Evolutionary conservation across 2,113 vertebrate species (phyloP), one percentile per base, ranked within the genome.

Genomic region (Fregata magnificens): DNA sequence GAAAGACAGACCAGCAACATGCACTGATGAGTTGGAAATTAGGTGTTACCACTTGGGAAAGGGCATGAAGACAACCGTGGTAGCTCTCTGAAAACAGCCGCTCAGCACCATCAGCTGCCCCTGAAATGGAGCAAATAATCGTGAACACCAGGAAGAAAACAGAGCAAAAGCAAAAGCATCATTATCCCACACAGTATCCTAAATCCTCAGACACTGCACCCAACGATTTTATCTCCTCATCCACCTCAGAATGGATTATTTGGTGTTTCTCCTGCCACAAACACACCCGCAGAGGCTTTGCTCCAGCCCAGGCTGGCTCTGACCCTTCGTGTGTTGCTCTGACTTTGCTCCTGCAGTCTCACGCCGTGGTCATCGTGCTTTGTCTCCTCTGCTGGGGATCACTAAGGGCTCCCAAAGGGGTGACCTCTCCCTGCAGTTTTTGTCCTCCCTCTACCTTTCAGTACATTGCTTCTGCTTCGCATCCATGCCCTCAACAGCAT

Each of bases 331-430:
- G 28, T 11, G 25, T 40, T 69, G 38, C 29, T 76, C 34, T 13
- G 5, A 0, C n/a, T 76, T 55, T 69, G 40, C 29, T 55, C 63
- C 63, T 40, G 38, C 47, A 47, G 40, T 22, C 22, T n/a, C 29
- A 17, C 0, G 0, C 62, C 20, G 9, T 5, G 55, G 14, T 36
- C 34, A 31, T 1, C 8, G 10, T 18, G 40, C 25, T 77, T 55
- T 55, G 29, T 53, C 40, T 62, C 59, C 52, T 77, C 80, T 62
- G 34, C 71, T 15, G 40, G 29, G 13, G 52, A 49, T 40, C 79
- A 26, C 25, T 7, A 77, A 22, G 49, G 11, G 40, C 16, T 84
- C n/a, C 49, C 59, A 42, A 62, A 42, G 69, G 49, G 42, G 17
- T 55, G 63, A 36, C 36, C 22, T 47, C 62, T 53, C 45, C 19